Evolutionary conservation across 1,140 invertebrate genomes (phyloP).

Genomic region (Dendrolimus kikuchii): DNA sequence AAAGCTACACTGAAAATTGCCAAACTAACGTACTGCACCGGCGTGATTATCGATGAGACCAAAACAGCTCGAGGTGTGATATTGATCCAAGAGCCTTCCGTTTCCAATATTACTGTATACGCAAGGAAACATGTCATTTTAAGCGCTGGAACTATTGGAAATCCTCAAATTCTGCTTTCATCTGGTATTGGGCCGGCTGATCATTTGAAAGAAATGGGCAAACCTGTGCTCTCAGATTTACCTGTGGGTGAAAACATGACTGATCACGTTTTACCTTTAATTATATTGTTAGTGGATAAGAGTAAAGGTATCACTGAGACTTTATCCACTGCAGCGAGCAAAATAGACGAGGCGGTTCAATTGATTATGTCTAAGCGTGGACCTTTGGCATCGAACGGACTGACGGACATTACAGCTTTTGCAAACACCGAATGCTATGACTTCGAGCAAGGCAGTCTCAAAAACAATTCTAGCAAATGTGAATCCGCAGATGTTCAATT

Average conservation of each 20-base stretch:
- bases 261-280: slow-evolving; percentile 76
- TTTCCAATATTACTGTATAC: slow-evolving; percentile 32
- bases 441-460: slow-evolving; percentile 27
- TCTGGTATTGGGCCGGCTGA: slow-evolving; percentile 80
- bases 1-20: slow-evolving; percentile 79
- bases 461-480: slow-evolving; percentile 25
- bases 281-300: slow-evolving; percentile 53
- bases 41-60: slow-evolving; percentile 80
- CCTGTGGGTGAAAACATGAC: slow-evolving; percentile 84
- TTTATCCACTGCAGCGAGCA: slow-evolving; percentile 35
- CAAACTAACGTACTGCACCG: slow-evolving; percentile 78
- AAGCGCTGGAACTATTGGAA: slow-evolving; percentile 79
- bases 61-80: slow-evolving; percentile 79
- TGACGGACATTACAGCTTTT: slow-evolving; percentile 68
- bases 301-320: slow-evolving; percentile 22
- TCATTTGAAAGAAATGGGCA: slow-evolving; percentile 70
- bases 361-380: slow-evolving; percentile 37
- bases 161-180: slow-evolving; percentile 82
- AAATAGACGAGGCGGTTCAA: slow-evolving; percentile 45
- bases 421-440: slow-evolving; percentile 67
- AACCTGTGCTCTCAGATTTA: slow-evolving; percentile 74
- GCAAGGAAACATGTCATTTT: slow-evolving; percentile 80
- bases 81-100: slow-evolving; percentile 8
- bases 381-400: slow-evolving; percentile 62
- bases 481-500: slow-evolving; percentile 32